Conservation (phyloP, 1,140 invertebrate species). For the Leptopilina boulardi region DNA sequence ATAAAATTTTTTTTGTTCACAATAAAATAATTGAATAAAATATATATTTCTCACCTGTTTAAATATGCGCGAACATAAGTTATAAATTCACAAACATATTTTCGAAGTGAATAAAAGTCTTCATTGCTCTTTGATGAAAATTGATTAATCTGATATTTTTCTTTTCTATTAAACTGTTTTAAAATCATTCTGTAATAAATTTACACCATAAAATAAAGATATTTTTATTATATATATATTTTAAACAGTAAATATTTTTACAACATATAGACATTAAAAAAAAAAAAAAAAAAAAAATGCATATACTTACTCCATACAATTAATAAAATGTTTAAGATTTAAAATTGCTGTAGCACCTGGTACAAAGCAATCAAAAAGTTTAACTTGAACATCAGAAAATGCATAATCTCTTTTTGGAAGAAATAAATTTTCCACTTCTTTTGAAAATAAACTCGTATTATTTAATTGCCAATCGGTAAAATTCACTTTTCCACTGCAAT, state of each 20-base stretch:
- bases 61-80: slow-evolving; percentile 63
- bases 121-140: slow-evolving; percentile 49
- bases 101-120: slow-evolving; percentile 64
- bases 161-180: slow-evolving; percentile 64
- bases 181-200: slow-evolving; percentile 60
- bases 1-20: slow-evolving; percentile 1
- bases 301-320: slow-evolving; percentile 66
- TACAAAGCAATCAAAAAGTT: slow-evolving; percentile 60
- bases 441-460: slow-evolving; percentile 49
- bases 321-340: slow-evolving; percentile 61
- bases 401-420: slow-evolving; percentile 38
- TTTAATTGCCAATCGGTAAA: slow-evolving; percentile 63
- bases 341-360: slow-evolving; percentile 60
- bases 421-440: slow-evolving; percentile 60
- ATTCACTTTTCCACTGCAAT: slow-evolving; percentile 67
- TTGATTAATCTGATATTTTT: slow-evolving; percentile 54
- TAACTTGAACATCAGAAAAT: slow-evolving; percentile 42
- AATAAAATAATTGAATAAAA: slow-evolving; percentile 30
- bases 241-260: neutral
- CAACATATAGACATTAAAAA: slow-evolving; percentile 32
- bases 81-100: slow-evolving; percentile 64
- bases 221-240: too few species aligned
- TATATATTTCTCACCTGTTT: slow-evolving; percentile 59
- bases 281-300: slow-evolving; percentile 35
- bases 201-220: slow-evolving; percentile 25